Conservation (phyloP, 2,888 invertebrate species). For the Ptychoptera albimana region DNA sequence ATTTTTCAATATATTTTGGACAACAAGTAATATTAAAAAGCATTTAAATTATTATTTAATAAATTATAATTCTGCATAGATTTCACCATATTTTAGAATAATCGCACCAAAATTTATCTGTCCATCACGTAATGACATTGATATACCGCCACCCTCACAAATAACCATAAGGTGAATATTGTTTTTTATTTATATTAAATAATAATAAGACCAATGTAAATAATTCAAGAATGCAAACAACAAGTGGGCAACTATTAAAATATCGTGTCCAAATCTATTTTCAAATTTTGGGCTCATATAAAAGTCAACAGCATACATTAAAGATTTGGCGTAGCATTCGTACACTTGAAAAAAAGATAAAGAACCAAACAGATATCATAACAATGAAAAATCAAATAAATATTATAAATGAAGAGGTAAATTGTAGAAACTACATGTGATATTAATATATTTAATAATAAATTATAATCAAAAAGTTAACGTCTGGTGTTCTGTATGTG, state of each 20-base stretch:
- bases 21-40: too few relatives aligned
- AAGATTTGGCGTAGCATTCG: slow-evolving; percentile 1
- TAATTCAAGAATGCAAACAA: slow-evolving; percentile 1
- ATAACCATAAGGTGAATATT: neutral
- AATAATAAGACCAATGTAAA: neutral
- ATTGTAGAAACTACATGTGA: neutral
- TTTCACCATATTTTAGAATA: slow-evolving; percentile 1
- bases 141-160: neutral
- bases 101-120: slow-evolving; percentile 3
- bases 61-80: too few relatives aligned
- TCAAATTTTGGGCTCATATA: neutral
- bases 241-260: neutral
- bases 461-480: neutral
- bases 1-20: too few relatives aligned
- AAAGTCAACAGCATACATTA: neutral
- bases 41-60: too few relatives aligned
- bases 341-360: neutral
- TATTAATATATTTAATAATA: neutral
- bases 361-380: neutral
- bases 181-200: neutral
- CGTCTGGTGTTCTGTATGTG: neutral
- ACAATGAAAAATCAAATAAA: slow-evolving; percentile 2
- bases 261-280: slow-evolving; percentile 3
- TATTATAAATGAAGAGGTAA: neutral
- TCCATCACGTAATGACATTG: neutral